A percentile compares a stretch with the other conserved stretches of the same genome.
phyloP scores from a whole-genome alignment of 2,797 vertebrate species.

The Gallirallus australis region DNA sequence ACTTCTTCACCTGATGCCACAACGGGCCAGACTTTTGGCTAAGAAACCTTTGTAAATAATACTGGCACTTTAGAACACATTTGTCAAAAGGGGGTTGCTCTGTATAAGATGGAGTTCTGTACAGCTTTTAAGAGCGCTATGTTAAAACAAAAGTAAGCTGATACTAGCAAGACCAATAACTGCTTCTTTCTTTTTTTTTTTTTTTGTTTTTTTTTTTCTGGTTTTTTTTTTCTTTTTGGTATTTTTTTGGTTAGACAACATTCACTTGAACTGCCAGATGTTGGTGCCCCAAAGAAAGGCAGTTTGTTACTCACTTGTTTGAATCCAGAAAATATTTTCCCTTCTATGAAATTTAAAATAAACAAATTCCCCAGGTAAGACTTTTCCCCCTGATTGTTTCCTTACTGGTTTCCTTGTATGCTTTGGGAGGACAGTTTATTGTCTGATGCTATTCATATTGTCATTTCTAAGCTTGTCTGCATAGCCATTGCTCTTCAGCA shows the following conservation, averaged over 20 bases:
- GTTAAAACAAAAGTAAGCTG: slow-evolving; percentile 81
- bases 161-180: slow-evolving; percentile 82
- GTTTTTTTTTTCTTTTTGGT: background rate
- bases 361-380: slow-evolving; percentile 73
- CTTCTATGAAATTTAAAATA: slow-evolving; percentile 75
- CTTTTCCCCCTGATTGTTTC: slow-evolving; percentile 77
- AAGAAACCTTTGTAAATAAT: slow-evolving; percentile 82
- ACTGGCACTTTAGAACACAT: slow-evolving; percentile 95
- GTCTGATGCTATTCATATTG: slow-evolving; percentile 77
- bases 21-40: slow-evolving; percentile 96
- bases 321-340: slow-evolving; percentile 78
- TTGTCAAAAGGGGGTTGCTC: slow-evolving; percentile 83
- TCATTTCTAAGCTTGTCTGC: slow-evolving; percentile 76
- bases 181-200: slow-evolving; percentile 36
- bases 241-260: slow-evolving; percentile 68
- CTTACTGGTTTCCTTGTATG: slow-evolving; percentile 77
- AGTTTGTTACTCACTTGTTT: slow-evolving; percentile 76
- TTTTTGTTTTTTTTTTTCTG: background rate
- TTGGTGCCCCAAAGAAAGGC: slow-evolving; percentile 76
- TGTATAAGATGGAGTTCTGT: slow-evolving; percentile 82
- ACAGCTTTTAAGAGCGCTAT: slow-evolving; percentile 79
- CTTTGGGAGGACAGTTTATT: slow-evolving; percentile 79
- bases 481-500: slow-evolving; percentile 80
- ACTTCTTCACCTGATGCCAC: slow-evolving; percentile 96
- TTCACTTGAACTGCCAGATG: slow-evolving; percentile 79